Conservation (phyloP, 2,888 invertebrate genomes). For the Lasioglossum marginatum region DNA sequence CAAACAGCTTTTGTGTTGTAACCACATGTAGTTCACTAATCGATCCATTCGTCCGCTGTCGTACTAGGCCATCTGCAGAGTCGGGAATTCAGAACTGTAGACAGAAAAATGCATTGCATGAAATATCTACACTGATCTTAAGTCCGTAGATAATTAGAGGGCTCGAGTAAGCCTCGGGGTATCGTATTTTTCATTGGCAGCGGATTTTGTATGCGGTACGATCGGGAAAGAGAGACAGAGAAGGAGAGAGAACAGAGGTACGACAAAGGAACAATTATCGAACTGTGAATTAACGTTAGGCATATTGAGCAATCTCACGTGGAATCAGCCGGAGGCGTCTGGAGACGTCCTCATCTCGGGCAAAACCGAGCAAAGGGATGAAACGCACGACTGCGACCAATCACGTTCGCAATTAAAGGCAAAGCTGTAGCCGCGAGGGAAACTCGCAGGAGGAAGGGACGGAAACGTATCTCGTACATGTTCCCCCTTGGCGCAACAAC, state of each 20-base stretch:
- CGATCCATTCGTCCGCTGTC: too few species aligned
- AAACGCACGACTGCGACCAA: constrained; percentile 72
- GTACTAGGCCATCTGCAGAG: too few species aligned
- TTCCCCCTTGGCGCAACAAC: constrained; percentile 61
- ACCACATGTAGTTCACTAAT: too few species aligned
- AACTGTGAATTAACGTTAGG: constrained; percentile 60
- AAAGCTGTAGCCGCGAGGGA: constrained; percentile 70
- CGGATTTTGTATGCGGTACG: constrained; percentile 1
- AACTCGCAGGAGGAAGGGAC: constrained; percentile 63
- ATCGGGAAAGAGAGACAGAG: neutral
- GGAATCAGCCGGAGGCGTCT: constrained; percentile 62
- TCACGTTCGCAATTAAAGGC: constrained; percentile 78
- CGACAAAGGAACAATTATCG: constrained; percentile 64
- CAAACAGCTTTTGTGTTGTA: too few species aligned
- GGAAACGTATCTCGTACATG: constrained; percentile 67
- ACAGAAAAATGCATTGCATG: too few species aligned
- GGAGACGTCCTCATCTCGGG: constrained; percentile 65
- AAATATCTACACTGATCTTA: too few species aligned
- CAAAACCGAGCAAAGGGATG: constrained; percentile 63
- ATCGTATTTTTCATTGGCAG: constrained; percentile 19
- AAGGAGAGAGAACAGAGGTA: neutral
- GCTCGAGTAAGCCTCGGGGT: neutral
- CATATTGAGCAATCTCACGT: constrained; percentile 65
- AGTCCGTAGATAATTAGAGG: neutral
- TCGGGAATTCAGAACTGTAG: too few species aligned